A percentile compares a stretch with the other conserved stretches of the same genome.
Evolutionary conservation across 1,140 invertebrate species (phyloP).

Genomic region (Rhyzopertha dominica): DNA sequence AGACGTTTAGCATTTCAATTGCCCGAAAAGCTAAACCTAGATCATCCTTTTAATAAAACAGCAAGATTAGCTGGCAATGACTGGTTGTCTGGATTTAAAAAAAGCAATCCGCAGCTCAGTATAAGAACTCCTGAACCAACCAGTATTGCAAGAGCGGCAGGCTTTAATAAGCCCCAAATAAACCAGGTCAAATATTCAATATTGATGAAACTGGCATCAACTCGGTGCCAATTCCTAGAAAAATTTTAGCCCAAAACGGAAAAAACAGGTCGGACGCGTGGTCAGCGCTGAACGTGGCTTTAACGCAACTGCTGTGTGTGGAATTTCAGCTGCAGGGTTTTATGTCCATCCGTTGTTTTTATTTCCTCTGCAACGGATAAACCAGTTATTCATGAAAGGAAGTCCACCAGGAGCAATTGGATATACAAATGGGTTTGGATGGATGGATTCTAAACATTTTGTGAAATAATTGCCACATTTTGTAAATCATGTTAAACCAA

Average conservation of each 20-base stretch:
- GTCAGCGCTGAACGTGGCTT: no score
- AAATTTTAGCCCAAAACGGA: no score
- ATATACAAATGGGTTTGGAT: no score
- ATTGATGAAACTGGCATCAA: conserved; percentile 11
- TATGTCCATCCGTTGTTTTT: no score
- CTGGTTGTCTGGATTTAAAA: conserved; percentile 28
- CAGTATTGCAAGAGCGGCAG: conserved; percentile 29
- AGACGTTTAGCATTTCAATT: conserved; percentile 11
- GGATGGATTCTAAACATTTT: conserved; percentile 2
- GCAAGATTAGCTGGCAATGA: no score
- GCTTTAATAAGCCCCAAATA: conserved; percentile 36
- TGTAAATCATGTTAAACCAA: conserved; percentile 5
- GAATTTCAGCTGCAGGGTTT: no score
- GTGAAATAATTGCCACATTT: conserved; percentile 2
- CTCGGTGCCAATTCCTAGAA: conserved; percentile 7
- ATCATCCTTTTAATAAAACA: no score
- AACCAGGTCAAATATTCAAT: conserved; percentile 7
- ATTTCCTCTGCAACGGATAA: not conserved
- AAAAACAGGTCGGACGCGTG: no score
- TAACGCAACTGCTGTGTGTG: no score
- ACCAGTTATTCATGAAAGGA: no score
- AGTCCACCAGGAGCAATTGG: no score
- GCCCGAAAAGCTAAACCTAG: no score
- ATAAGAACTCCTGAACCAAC: conserved; percentile 32
- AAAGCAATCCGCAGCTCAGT: conserved; percentile 27